phyloP scores from a whole-genome alignment of 2,888 invertebrate species.

The Drosophila meridiana region DNA sequence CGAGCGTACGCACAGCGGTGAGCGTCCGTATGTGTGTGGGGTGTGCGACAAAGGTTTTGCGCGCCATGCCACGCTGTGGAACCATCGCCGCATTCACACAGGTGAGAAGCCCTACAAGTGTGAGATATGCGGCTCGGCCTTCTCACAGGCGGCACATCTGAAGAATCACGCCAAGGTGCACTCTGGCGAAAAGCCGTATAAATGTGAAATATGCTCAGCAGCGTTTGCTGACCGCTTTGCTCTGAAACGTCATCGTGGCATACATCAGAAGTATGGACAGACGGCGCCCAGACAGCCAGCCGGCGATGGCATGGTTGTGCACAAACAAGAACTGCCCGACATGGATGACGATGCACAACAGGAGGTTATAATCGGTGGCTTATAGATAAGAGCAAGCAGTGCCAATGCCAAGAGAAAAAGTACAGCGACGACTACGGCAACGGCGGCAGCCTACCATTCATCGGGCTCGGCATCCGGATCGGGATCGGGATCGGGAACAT shows the following conservation, averaged over 20 bases:
- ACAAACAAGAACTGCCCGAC: slow-evolving; percentile 84
- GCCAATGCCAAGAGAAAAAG: slow-evolving; percentile 57
- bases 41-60: slow-evolving; percentile 95
- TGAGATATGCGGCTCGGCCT: slow-evolving; percentile 94
- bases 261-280: slow-evolving; percentile 93
- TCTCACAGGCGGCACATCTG: slow-evolving; percentile 94
- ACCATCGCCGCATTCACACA: slow-evolving; percentile 94
- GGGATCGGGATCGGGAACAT: slow-evolving; percentile 14
- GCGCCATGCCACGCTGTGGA: slow-evolving; percentile 94
- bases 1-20: slow-evolving; percentile 94
- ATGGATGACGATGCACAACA: slow-evolving; percentile 85
- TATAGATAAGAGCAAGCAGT: slow-evolving; percentile 82
- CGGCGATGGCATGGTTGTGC: slow-evolving; percentile 81
- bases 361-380: slow-evolving; percentile 84
- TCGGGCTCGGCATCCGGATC: slow-evolving; percentile 4
- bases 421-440: slow-evolving; percentile 44
- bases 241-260: slow-evolving; percentile 93
- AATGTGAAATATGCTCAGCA: slow-evolving; percentile 93
- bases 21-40: slow-evolving; percentile 94
- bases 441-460: slow-evolving; percentile 41
- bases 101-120: slow-evolving; percentile 89
- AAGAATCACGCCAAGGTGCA: slow-evolving; percentile 95
- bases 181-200: slow-evolving; percentile 92
- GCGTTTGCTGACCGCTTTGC: slow-evolving; percentile 95
- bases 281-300: slow-evolving; percentile 86